phyloP scores from a whole-genome alignment of 2,797 vertebrate species.

The Pangasius sanitwongsei region DNA sequence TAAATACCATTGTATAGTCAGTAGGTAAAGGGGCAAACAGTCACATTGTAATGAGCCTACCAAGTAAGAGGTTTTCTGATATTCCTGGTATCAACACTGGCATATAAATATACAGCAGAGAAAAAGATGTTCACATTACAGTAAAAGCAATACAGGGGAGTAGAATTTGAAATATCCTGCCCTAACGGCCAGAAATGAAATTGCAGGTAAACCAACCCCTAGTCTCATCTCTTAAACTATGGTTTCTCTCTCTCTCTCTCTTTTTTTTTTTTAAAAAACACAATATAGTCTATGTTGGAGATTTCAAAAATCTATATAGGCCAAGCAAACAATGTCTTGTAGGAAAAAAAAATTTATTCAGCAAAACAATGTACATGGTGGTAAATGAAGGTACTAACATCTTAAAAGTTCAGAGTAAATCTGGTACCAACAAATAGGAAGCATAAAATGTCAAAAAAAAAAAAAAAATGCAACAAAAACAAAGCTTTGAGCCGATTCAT shows the following conservation, averaged over 20 bases:
- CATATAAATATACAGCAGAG: neutral
- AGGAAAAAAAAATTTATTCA: conserved; percentile 14
- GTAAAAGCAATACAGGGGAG: neutral
- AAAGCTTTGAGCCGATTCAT: neutral
- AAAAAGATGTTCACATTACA: neutral
- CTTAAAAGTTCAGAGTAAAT: conserved; percentile 14
- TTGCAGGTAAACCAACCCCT: neutral
- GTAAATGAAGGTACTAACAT: conserved; percentile 4
- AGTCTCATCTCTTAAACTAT: neutral
- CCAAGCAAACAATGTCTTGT: neutral
- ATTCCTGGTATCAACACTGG: neutral
- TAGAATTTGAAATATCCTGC: neutral
- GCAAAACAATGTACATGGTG: conserved; percentile 13
- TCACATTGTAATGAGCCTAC: neutral
- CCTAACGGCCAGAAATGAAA: neutral
- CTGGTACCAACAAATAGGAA: neutral
- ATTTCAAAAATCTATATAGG: neutral
- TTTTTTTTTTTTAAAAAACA: neutral
- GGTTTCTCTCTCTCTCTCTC: too few relatives aligned
- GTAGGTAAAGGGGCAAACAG: neutral
- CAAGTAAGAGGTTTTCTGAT: neutral
- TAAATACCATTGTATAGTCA: neutral
- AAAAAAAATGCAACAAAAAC: neutral
- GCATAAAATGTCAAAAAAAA: neutral
- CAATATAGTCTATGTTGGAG: neutral